These are phyloP conservation scores for Brachionus asplanchnoidis DNA, from an alignment of 1,140 invertebrate genomes.

Conservation along the genomic window DNA sequence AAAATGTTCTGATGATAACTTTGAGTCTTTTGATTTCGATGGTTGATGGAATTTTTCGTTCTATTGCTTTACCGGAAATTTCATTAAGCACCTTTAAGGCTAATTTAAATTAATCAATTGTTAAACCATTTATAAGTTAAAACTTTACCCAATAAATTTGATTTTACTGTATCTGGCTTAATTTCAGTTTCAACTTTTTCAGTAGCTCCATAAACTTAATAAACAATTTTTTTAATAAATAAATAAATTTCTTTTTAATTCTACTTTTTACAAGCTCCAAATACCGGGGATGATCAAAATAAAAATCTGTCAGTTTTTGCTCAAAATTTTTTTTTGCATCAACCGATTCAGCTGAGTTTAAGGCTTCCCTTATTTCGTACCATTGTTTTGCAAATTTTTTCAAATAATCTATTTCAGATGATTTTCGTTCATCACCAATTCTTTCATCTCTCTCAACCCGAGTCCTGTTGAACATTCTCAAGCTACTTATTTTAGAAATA, in stretches of 20 bases:
- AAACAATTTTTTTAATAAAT: constrained; percentile 32
- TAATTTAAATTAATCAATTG: not conserved
- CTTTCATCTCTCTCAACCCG: constrained; percentile 64
- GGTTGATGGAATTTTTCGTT: constrained; percentile 61
- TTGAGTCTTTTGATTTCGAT: constrained; percentile 77
- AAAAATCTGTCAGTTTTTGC: constrained; percentile 60
- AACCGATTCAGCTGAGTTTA: constrained; percentile 51
- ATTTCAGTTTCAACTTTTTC: constrained; percentile 67
- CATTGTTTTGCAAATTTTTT: constrained; percentile 72
- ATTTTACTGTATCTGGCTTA: constrained; percentile 29
- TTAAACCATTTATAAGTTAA: not conserved
- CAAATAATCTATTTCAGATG: constrained; percentile 77
- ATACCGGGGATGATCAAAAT: constrained; percentile 70
- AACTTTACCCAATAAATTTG: not conserved
- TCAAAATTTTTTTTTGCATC: constrained; percentile 44
- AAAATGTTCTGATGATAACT: constrained; percentile 67
- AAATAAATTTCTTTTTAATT: constrained; percentile 36
- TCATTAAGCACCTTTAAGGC: constrained; percentile 35
- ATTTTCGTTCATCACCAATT: constrained; percentile 59
- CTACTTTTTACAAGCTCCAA: constrained; percentile 61
- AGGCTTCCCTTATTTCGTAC: constrained; percentile 57
- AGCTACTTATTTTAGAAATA: constrained; percentile 66
- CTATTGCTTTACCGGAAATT: constrained; percentile 57
- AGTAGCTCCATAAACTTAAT: constrained; percentile 71
- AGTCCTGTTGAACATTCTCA: constrained; percentile 57